Percentiles rank a stretch among this genome's conserved stretches.
phyloP scores from a whole-genome alignment of 2,113 vertebrate genomes.

The Rana temporaria region DNA sequence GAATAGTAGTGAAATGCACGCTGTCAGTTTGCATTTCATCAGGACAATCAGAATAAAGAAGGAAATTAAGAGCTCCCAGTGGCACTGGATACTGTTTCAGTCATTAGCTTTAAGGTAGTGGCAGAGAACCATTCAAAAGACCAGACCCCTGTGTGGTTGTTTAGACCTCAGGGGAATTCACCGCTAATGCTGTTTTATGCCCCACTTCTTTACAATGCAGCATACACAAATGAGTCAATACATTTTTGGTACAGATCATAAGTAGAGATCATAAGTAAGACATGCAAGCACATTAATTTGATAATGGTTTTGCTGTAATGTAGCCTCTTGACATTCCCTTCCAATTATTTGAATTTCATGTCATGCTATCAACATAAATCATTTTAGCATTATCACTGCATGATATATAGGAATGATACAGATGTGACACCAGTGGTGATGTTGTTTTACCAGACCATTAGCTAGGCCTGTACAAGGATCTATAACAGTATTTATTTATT shows the following conservation, averaged over 20 bases:
- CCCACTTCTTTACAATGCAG: slow-evolving; percentile 76
- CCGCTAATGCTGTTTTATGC: slow-evolving; percentile 74
- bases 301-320: slow-evolving; percentile 33
- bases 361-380: slow-evolving; percentile 1
- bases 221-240: slow-evolving; percentile 70
- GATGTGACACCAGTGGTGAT: no score
- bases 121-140: slow-evolving; percentile 75
- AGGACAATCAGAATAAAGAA: slow-evolving; percentile 73
- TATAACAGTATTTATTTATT: neutral
- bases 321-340: slow-evolving; percentile 7
- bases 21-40: slow-evolving; percentile 75
- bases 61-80: slow-evolving; percentile 83
- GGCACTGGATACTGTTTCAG: slow-evolving; percentile 77
- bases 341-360: slow-evolving; percentile 13
- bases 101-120: slow-evolving; percentile 74
- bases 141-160: slow-evolving; percentile 68
- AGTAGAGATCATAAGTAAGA: slow-evolving; percentile 18
- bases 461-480: no score
- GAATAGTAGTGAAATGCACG: slow-evolving; percentile 68
- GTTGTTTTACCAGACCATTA: neutral
- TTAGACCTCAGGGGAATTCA: slow-evolving; percentile 72
- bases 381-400: neutral
- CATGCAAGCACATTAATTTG: slow-evolving; percentile 26
- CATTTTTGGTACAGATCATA: slow-evolving; percentile 52
- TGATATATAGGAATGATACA: neutral